Evolutionary conservation across 2,113 vertebrate genomes (phyloP).

Genomic region (Felis chaus): DNA sequence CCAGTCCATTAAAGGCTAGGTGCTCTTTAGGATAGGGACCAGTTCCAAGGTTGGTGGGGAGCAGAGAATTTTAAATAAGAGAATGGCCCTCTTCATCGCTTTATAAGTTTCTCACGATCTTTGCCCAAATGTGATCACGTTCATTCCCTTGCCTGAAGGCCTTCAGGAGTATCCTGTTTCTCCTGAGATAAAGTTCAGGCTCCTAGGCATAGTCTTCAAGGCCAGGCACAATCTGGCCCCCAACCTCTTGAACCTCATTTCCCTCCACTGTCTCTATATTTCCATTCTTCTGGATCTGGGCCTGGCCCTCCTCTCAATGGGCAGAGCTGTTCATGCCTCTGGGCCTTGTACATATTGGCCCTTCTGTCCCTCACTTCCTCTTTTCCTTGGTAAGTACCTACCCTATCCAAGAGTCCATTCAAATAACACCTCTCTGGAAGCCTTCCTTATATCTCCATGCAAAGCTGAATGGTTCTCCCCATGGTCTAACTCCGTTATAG

Average conservation of each 20-base stretch:
- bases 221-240: neutral
- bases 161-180: neutral
- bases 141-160: neutral
- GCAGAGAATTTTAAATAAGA: slow-evolving; percentile 4
- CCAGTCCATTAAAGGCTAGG: neutral
- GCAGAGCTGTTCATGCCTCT: neutral
- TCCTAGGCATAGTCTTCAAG: neutral
- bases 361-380: neutral
- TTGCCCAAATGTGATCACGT: neutral
- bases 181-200: neutral
- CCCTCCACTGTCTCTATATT: too few species aligned
- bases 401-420: neutral
- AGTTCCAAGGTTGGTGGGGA: neutral
- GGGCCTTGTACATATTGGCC: neutral
- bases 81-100: neutral
- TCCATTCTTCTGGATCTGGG: neutral
- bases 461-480: neutral
- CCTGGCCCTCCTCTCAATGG: neutral
- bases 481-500: neutral
- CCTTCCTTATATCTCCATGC: neutral
- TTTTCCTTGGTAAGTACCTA: neutral
- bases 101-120: neutral
- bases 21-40: neutral
- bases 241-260: neutral
- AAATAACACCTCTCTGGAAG: neutral